phyloP scores from a whole-genome alignment of 2,888 invertebrate species.

The Cheilosia variabilis region DNA sequence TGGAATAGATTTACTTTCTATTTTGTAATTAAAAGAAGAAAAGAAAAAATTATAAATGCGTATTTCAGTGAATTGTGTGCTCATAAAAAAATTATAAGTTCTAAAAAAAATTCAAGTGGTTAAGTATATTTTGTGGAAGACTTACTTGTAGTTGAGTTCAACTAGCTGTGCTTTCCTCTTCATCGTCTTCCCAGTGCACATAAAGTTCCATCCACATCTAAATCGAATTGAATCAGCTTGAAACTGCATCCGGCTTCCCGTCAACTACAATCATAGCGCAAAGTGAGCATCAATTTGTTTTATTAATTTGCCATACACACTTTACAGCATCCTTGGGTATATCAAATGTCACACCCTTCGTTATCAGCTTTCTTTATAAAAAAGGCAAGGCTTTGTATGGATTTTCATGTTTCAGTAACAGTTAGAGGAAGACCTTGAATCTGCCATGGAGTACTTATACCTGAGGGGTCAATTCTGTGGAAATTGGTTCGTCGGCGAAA shows the following conservation, averaged over 20 bases:
- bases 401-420: too few relatives aligned
- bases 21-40: not conserved
- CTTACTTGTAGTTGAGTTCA: not conserved
- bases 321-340: too few relatives aligned
- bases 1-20: too few relatives aligned
- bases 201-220: not conserved
- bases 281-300: slow-evolving; percentile 27
- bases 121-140: not conserved
- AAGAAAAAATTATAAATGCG: not conserved
- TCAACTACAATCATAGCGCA: slow-evolving; percentile 19
- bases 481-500: not conserved
- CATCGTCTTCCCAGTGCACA: not conserved
- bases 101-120: not conserved
- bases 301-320: not conserved
- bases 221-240: not conserved
- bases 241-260: not conserved
- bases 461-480: not conserved
- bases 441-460: too few relatives aligned
- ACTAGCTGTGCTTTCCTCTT: not conserved
- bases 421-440: not conserved
- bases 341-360: too few relatives aligned
- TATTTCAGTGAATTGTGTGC: not conserved
- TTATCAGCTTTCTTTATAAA: too few relatives aligned
- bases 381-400: too few relatives aligned
- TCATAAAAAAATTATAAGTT: slow-evolving; percentile 2